phyloP scores from a whole-genome alignment of 2,888 invertebrate genomes.

The Orchesellides sinensis region DNA sequence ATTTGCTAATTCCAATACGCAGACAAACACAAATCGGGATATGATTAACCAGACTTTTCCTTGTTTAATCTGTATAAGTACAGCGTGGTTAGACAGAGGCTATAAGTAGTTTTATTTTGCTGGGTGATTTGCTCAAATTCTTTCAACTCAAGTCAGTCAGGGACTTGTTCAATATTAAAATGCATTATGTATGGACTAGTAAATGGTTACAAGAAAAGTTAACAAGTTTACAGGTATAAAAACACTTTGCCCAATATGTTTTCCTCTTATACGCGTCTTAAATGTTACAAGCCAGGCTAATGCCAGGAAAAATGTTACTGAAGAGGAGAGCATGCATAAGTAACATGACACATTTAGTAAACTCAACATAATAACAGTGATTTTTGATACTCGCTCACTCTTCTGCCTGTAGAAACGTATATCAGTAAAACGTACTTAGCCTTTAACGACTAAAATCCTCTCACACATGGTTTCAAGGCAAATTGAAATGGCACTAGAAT shows the following conservation, averaged over 20 bases:
- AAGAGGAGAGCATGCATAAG: too few species aligned
- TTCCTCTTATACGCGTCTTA: neutral
- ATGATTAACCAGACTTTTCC: too few species aligned
- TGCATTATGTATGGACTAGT: slow-evolving; percentile 27
- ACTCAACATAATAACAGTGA: neutral
- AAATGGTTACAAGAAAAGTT: slow-evolving; percentile 7
- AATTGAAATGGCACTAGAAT: neutral
- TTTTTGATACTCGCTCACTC: neutral
- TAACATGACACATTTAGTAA: slow-evolving; percentile 20
- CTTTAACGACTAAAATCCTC: too few species aligned
- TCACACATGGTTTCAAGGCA: neutral
- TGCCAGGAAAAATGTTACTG: neutral
- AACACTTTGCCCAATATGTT: neutral
- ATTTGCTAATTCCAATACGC: too few species aligned
- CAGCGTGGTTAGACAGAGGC: too few species aligned
- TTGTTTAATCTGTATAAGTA: too few species aligned
- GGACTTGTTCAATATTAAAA: slow-evolving; percentile 30
- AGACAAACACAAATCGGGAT: too few species aligned
- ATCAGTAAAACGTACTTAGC: too few species aligned
- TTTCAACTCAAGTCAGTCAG: too few species aligned
- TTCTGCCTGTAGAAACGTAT: neutral
- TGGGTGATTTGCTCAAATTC: too few species aligned
- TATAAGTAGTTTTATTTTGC: too few species aligned
- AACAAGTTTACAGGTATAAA: neutral
- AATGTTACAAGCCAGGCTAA: too few species aligned